phyloP scores from a whole-genome alignment of 2,113 vertebrate genomes.

The Nesoenas mayeri region DNA sequence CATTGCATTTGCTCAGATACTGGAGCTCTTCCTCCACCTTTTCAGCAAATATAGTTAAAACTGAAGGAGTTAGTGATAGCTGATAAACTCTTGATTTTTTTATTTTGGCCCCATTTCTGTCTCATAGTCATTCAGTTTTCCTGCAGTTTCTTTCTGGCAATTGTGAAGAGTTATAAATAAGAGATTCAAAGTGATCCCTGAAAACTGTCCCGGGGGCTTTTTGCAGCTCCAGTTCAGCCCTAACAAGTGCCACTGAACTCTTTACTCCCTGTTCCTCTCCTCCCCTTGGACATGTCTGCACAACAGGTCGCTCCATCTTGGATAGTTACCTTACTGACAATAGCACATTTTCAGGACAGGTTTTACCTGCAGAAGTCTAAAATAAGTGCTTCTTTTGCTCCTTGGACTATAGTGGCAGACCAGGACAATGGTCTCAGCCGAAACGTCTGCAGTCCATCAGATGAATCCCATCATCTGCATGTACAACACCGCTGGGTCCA shows the following conservation, averaged over 20 bases:
- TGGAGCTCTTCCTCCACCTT: not conserved
- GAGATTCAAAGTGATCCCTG: not conserved
- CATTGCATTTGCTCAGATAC: not conserved
- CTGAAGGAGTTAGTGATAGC: not conserved
- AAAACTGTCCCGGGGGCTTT: not conserved
- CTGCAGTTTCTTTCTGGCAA: not conserved
- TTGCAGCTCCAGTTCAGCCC: not conserved
- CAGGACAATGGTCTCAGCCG: not conserved
- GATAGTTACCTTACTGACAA: not conserved
- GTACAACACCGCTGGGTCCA: not conserved
- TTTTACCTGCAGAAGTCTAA: not conserved
- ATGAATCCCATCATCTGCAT: not conserved
- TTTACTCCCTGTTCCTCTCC: not conserved
- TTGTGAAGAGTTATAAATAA: not conserved
- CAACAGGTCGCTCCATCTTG: not conserved
- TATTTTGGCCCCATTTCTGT: not conserved
- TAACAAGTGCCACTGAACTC: not conserved
- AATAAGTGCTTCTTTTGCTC: not conserved
- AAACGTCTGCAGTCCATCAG: not conserved
- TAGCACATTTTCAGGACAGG: no score
- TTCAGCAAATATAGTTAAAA: not conserved
- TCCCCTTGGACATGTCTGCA: not conserved
- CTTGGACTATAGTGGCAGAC: not conserved
- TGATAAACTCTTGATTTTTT: not conserved
- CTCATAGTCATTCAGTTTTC: not conserved